Evolutionary conservation across 2,113 vertebrate species (phyloP).

Genomic region (Rhodinocichla rosea): DNA sequence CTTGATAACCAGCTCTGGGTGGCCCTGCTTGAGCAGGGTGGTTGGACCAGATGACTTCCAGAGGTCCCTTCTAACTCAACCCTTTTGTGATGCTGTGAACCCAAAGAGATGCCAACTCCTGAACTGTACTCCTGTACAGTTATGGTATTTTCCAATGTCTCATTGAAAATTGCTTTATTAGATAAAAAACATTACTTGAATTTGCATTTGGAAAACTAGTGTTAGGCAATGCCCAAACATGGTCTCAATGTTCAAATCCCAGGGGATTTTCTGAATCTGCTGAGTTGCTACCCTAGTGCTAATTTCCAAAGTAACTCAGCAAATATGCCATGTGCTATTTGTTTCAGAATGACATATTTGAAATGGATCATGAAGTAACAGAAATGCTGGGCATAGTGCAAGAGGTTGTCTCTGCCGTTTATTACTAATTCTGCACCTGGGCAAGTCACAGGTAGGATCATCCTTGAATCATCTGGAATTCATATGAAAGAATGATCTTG

Average conservation of each 20-base stretch:
- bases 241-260: background rate
- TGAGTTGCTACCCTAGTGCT: background rate
- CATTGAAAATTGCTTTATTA: background rate
- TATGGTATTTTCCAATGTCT: background rate
- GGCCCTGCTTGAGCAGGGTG: background rate
- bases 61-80: background rate
- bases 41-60: background rate
- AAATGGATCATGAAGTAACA: background rate
- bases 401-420: background rate
- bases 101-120: background rate
- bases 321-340: background rate
- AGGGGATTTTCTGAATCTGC: background rate
- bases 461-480: background rate
- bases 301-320: background rate
- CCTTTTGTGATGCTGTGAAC: background rate
- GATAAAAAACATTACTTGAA: background rate
- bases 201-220: background rate
- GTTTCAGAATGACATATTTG: background rate
- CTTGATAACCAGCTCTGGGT: background rate
- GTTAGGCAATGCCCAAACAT: background rate
- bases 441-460: background rate
- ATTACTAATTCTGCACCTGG: background rate
- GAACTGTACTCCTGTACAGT: background rate
- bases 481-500: background rate
- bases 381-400: background rate